These are phyloP conservation scores for Notodromas monacha DNA, from an alignment of 2,888 invertebrate genomes.

Conservation along the genomic window DNA sequence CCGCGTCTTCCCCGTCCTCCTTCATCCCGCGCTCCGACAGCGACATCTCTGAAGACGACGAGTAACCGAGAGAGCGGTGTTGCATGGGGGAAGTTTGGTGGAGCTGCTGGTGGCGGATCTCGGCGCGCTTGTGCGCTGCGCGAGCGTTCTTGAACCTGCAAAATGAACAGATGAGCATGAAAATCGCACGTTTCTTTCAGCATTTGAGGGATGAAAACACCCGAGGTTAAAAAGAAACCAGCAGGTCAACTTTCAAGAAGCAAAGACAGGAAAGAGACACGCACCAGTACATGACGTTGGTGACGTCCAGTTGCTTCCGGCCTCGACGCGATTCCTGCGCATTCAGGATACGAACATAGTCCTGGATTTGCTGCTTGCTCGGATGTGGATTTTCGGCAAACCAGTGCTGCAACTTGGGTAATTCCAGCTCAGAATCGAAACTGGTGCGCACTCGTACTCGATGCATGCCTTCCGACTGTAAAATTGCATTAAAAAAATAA, in stretches of 20 bases:
- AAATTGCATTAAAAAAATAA: too few species aligned
- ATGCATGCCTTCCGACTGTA: too few species aligned
- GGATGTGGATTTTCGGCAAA: slow-evolving; percentile 92
- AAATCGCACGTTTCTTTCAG: slow-evolving; percentile 16
- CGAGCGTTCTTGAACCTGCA: slow-evolving; percentile 94
- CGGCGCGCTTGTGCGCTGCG: slow-evolving; percentile 71
- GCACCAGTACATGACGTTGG: slow-evolving; percentile 86
- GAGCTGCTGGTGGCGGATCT: slow-evolving; percentile 18
- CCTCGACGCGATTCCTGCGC: slow-evolving; percentile 63
- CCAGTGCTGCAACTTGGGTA: slow-evolving; percentile 85
- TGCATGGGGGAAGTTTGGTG: slow-evolving; percentile 8
- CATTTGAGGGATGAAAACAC: too few species aligned
- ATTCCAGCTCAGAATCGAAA: slow-evolving; percentile 79
- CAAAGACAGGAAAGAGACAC: neutral
- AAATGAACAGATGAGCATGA: too few species aligned
- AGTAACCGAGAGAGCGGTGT: slow-evolving; percentile 8
- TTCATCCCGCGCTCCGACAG: slow-evolving; percentile 13
- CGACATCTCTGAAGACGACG: slow-evolving; percentile 15
- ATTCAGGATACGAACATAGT: slow-evolving; percentile 76
- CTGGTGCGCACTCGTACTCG: slow-evolving; percentile 56
- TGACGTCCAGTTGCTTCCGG: slow-evolving; percentile 68
- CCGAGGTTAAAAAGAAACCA: too few species aligned
- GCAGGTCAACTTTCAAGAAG: neutral
- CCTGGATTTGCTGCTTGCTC: slow-evolving; percentile 36
- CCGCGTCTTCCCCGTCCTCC: too few species aligned